These are phyloP conservation scores for Oncorhynchus tshawytscha DNA, from an alignment of 2,113 vertebrate genomes.

Conservation along the genomic window DNA sequence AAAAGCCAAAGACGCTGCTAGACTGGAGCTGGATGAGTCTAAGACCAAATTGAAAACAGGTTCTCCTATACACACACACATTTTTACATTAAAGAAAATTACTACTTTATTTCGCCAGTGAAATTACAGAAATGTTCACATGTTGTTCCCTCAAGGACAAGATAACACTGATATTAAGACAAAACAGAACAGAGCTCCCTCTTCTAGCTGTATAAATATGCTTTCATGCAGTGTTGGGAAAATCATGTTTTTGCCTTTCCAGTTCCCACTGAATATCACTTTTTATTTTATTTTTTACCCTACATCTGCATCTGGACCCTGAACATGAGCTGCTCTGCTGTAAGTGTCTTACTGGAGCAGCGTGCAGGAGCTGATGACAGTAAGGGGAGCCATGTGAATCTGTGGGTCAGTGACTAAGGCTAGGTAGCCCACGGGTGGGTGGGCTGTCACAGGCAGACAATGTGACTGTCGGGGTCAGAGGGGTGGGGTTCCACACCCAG, in stretches of 20 bases:
- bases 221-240: neutral
- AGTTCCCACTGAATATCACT: neutral
- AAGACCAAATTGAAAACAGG: constrained; percentile 32
- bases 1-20: constrained; percentile 20
- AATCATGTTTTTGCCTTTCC: neutral
- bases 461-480: constrained; percentile 7
- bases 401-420: neutral
- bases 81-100: neutral
- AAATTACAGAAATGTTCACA: neutral
- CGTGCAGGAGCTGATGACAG: constrained; percentile 6
- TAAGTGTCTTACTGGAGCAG: neutral
- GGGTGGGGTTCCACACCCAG: constrained; percentile 20
- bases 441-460: neutral
- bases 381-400: constrained; percentile 11
- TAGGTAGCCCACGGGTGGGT: neutral
- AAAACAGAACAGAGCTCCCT: constrained; percentile 15
- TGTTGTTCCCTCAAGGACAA: constrained; percentile 10
- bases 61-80: constrained; percentile 13
- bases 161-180: neutral
- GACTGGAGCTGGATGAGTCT: constrained; percentile 11
- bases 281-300: neutral
- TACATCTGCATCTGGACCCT: neutral
- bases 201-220: neutral
- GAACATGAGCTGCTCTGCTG: neutral
- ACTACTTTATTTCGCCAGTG: constrained; percentile 16